These are phyloP conservation scores for Euzophera pinguis DNA, from an alignment of 2,888 invertebrate genomes.

Conservation along the genomic window DNA sequence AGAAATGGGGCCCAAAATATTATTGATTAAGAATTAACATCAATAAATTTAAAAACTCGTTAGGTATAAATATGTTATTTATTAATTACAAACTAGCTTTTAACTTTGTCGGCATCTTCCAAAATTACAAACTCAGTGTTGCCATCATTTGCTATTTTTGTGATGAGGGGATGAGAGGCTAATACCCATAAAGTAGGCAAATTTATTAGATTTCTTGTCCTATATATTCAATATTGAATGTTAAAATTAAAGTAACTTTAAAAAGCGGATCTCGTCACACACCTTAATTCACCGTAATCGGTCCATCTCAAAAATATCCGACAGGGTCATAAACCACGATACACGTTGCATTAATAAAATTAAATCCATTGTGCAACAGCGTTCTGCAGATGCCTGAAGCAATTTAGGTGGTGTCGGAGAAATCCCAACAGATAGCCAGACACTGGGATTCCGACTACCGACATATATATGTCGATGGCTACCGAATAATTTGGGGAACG, in stretches of 20 bases:
- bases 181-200: too few species aligned
- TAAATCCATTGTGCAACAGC: conserved; percentile 13
- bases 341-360: conserved; percentile 7
- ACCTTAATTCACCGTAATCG: neutral
- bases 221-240: neutral
- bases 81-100: too few species aligned
- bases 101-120: too few species aligned
- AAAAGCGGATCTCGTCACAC: neutral
- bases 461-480: too few species aligned
- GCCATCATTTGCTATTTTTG: too few species aligned
- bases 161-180: too few species aligned
- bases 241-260: neutral
- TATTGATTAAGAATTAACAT: neutral
- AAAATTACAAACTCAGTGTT: too few species aligned
- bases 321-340: conserved; percentile 10
- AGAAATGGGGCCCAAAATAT: neutral
- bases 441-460: conserved; percentile 15
- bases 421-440: conserved; percentile 27
- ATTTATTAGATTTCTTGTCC: too few species aligned
- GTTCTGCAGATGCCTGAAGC: conserved; percentile 21
- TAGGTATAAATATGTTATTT: too few species aligned
- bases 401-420: conserved; percentile 28
- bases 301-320: neutral
- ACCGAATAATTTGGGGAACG: neutral
- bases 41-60: too few species aligned